Conservation (phyloP, 2,797 vertebrate genomes). For the Paguma larvata region DNA sequence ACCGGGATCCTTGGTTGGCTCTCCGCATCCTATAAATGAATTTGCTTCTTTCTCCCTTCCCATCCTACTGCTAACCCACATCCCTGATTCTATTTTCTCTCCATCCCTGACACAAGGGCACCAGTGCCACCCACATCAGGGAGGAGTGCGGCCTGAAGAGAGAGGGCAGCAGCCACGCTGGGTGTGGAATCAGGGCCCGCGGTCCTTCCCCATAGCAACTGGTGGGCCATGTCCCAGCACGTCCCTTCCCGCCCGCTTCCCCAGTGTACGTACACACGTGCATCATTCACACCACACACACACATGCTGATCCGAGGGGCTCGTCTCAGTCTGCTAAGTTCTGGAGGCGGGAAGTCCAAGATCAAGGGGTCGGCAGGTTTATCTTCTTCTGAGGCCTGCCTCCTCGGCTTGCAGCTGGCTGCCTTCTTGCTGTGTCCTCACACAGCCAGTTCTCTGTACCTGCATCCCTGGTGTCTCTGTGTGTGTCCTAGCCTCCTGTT, state of each 20-base stretch:
- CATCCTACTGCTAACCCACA: slow-evolving; percentile 77
- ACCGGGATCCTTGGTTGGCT: slow-evolving; percentile 63
- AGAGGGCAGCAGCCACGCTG: background rate
- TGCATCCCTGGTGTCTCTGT: background rate
- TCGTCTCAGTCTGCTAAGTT: background rate
- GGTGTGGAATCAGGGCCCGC: background rate
- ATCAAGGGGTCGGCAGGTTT: background rate
- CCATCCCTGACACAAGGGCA: slow-evolving; percentile 48
- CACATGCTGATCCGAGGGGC: too few relatives aligned
- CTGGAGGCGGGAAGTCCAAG: background rate
- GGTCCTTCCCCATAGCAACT: background rate
- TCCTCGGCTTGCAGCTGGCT: background rate
- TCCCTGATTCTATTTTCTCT: slow-evolving; percentile 78
- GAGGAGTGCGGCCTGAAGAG: slow-evolving; percentile 38
- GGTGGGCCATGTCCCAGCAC: too few relatives aligned
- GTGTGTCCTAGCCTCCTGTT: background rate
- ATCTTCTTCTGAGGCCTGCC: background rate
- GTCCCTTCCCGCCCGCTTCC: background rate
- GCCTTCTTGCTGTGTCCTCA: background rate
- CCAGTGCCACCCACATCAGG: background rate
- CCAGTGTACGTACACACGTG: background rate
- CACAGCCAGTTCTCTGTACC: background rate
- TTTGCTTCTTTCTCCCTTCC: slow-evolving; percentile 62
- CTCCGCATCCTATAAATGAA: slow-evolving; percentile 72
- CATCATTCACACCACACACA: background rate